Evolutionary conservation across 1,140 invertebrate species (phyloP), one percentile per base, ranked within the genome.

Genomic region (Paracyclopina nana): DNA sequence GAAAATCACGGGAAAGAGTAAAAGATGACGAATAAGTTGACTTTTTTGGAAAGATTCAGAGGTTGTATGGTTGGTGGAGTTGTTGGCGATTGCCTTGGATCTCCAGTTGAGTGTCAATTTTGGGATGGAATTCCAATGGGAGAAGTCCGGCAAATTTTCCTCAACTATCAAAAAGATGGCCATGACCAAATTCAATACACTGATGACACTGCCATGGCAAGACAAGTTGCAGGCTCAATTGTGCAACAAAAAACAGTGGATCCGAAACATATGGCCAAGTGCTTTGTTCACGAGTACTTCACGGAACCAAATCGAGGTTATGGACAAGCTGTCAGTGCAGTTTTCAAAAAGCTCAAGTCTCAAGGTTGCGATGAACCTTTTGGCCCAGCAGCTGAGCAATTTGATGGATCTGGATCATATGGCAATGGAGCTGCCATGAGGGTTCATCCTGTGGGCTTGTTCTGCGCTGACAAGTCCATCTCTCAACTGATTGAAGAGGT

Each of bases 171-270:
- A 48, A 14, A 29, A 29, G 45, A 27, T 26, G 45, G 25, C 2
- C n/a, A n/a, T n/a, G n/a, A n/a, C n/a, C 12, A n/a, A 26, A 11
- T 48, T 4, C 73, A 75, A 24, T 81, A 70, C 59, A 80, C 80
- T 26, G 80, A 83, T 71, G 80, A 83, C 60, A 80, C 80, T 12
- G 77, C 75, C 18, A 81, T 84, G 79, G 75, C 75, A 12, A n/a
- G 34, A 38, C 34, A 38, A 38, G n/a, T 38, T 5, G 34, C 34
- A 2, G 14, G 20, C 9, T 38, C 34, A 16, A 5, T 38, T n/a
- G n/a, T 38, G 20, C n/a, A 38, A 8, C 14, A n/a, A 3, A 3
- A 9, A 38, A 38, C 34, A 20, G 14, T 38, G 34, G 34, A 38
- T 20, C 34, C 34, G 4, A 22, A 41, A 20, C 30, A 52, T 20